Conservation (phyloP, 2,113 vertebrate genomes). For the Steatornis caripensis region DNA sequence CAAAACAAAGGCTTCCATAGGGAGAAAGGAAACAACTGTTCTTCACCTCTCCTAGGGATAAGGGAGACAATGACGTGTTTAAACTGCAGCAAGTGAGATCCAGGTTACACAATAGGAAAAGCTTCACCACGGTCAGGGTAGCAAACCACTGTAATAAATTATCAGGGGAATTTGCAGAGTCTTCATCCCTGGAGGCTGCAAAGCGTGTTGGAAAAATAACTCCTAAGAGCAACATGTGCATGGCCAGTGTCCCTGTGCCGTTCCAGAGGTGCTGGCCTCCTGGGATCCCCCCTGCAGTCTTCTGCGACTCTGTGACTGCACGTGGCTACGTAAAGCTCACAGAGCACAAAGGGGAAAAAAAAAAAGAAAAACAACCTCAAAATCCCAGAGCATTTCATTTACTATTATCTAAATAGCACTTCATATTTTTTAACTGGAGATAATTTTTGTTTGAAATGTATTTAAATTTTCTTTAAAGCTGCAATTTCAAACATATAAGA, state of each 20-base stretch:
- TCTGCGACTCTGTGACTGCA: neutral
- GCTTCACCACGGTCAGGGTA: neutral
- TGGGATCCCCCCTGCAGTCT: neutral
- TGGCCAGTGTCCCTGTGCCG: neutral
- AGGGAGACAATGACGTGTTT: neutral
- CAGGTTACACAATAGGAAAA: neutral
- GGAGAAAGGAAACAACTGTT: neutral
- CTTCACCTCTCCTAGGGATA: neutral
- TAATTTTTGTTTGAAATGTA: neutral
- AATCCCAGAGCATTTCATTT: neutral
- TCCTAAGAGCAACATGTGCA: accelerated
- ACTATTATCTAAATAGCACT: neutral
- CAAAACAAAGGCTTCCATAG: neutral
- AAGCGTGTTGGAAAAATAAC: constrained; percentile 8
- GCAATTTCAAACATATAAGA: neutral
- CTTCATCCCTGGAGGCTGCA: neutral
- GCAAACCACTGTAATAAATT: neutral
- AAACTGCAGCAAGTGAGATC: neutral
- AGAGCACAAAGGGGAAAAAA: neutral
- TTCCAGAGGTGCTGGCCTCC: neutral
- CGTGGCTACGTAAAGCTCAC: neutral
- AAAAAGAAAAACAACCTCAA: neutral
- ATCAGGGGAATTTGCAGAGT: neutral
- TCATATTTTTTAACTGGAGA: neutral
- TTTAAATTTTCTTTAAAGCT: neutral